phyloP scores from a whole-genome alignment of 2,888 invertebrate genomes.

The Megalurothrips usitatus region DNA sequence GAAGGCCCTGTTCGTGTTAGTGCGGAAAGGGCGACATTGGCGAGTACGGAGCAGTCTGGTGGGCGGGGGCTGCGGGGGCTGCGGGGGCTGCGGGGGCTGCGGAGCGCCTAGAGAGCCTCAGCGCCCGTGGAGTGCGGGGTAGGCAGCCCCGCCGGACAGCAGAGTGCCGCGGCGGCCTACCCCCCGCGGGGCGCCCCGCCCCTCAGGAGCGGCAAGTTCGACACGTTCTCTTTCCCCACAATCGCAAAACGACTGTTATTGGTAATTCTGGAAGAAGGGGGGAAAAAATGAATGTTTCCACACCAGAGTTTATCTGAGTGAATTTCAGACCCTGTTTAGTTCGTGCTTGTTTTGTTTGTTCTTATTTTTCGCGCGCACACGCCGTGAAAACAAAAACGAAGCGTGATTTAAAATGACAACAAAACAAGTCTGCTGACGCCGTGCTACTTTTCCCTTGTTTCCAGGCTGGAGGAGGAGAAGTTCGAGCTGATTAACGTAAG shows the following conservation, averaged over 20 bases:
- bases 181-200: neutral
- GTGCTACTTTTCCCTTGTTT: constrained; percentile 44
- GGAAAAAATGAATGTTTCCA: too few relatives aligned
- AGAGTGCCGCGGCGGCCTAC: neutral
- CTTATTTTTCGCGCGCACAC: too few relatives aligned
- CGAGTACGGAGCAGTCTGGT: too few relatives aligned
- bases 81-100: neutral
- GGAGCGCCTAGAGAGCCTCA: neutral
- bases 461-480: constrained; percentile 75
- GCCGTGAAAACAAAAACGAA: too few relatives aligned
- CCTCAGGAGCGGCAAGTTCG: too few relatives aligned
- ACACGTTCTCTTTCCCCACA: too few relatives aligned
- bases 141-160: neutral
- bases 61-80: neutral
- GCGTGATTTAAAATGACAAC: neutral
- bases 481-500: constrained; percentile 87
- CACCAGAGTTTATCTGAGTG: too few relatives aligned
- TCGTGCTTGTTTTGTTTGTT: too few relatives aligned
- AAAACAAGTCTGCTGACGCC: constrained; percentile 7
- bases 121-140: neutral
- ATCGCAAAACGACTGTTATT: too few relatives aligned
- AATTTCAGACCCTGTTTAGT: too few relatives aligned
- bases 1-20: neutral
- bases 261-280: too few relatives aligned
- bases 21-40: too few relatives aligned